Conservation (phyloP, 2,888 invertebrate genomes). For the Eristalinus aeneus region DNA sequence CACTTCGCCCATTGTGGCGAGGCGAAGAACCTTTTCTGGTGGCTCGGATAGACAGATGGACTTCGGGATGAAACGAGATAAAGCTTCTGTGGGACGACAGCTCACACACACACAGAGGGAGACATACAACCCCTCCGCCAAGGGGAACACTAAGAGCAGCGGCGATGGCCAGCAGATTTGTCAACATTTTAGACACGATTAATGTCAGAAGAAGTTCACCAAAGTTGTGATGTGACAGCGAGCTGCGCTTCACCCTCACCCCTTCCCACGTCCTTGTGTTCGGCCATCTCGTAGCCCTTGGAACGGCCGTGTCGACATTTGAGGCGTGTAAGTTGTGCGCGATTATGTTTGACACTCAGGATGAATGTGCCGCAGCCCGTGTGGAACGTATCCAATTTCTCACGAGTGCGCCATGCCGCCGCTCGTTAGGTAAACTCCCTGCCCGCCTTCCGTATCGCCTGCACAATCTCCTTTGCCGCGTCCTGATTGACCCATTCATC, state of each 20-base stretch:
- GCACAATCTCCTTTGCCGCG: slow-evolving; percentile 6
- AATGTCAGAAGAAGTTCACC: slow-evolving; percentile 65
- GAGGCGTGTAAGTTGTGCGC: slow-evolving; percentile 27
- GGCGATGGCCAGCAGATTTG: slow-evolving; percentile 57
- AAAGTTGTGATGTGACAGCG: slow-evolving; percentile 57
- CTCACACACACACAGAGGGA: slow-evolving; percentile 35
- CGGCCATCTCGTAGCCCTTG: too few species aligned
- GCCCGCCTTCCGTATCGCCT: slow-evolving; percentile 3
- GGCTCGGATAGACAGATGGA: slow-evolving; percentile 42
- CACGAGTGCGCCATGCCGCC: slow-evolving; percentile 3
- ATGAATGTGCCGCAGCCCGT: slow-evolving; percentile 7
- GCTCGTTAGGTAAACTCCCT: neutral
- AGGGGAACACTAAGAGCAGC: slow-evolving; percentile 43
- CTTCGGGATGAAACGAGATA: slow-evolving; percentile 62
- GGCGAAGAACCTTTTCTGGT: slow-evolving; percentile 12
- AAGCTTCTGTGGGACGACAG: slow-evolving; percentile 43
- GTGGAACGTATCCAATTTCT: slow-evolving; percentile 27
- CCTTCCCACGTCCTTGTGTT: too few species aligned
- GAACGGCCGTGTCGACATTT: too few species aligned
- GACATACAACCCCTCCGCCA: too few species aligned
- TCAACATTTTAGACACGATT: slow-evolving; percentile 71
- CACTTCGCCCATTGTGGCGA: slow-evolving; percentile 20
- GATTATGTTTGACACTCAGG: slow-evolving; percentile 48
- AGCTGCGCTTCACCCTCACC: neutral
- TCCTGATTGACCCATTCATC: slow-evolving; percentile 67